Conservation (phyloP, 2,113 vertebrate species). For the Pardalotus punctatus region DNA sequence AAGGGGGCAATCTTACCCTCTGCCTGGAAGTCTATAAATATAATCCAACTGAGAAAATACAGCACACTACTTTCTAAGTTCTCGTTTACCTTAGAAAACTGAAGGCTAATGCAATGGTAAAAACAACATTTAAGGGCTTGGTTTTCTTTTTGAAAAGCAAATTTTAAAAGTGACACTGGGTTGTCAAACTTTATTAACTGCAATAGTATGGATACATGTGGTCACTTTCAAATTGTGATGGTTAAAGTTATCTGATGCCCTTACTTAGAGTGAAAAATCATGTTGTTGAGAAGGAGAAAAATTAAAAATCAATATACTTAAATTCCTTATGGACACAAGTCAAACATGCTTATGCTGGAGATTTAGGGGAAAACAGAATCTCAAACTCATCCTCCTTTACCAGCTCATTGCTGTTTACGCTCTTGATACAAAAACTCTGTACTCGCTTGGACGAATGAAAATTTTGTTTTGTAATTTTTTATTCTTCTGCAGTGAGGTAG, state of each 20-base stretch:
- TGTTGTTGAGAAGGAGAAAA: not conserved
- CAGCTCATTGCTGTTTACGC: rapidly evolving
- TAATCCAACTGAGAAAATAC: not conserved
- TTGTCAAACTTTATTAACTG: not conserved
- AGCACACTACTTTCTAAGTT: not conserved
- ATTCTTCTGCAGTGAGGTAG: not conserved
- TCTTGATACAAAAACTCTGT: not conserved
- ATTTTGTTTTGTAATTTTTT: not conserved
- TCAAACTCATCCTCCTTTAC: not conserved
- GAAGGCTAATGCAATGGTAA: not conserved
- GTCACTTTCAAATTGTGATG: not conserved
- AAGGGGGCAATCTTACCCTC: constrained; percentile 87
- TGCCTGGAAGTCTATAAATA: constrained; percentile 30
- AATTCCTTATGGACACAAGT: not conserved
- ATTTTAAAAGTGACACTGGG: not conserved
- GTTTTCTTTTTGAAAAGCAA: not conserved
- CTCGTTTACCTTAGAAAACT: not conserved
- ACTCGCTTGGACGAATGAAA: not conserved
- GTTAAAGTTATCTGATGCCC: not conserved
- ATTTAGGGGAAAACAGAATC: not conserved
- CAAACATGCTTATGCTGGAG: not conserved
- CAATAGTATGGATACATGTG: not conserved
- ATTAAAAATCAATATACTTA: not conserved
- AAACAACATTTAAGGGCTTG: not conserved
- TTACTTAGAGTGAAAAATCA: not conserved